A percentile compares a stretch with the other conserved stretches of the same genome.
Conservation (phyloP, 2,888 invertebrate species). For the Pseudoips prasinana region DNA sequence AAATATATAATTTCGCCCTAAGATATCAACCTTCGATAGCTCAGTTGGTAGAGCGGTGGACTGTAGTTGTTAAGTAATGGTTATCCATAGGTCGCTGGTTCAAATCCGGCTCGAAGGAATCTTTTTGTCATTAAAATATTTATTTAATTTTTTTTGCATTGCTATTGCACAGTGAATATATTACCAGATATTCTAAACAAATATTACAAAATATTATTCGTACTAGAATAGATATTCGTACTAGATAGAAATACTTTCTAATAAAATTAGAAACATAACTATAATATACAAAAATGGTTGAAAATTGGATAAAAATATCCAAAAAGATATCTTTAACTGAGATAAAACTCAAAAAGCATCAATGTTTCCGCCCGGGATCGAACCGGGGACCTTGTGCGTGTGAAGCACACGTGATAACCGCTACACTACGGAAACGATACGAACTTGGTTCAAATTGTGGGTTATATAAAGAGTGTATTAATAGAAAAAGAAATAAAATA, state of each 20-base stretch:
- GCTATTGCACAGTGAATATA: too few relatives aligned
- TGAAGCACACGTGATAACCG: slow-evolving; percentile 91
- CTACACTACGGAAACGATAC: slow-evolving; percentile 86
- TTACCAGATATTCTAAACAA: too few relatives aligned
- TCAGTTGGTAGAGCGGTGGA: slow-evolving; percentile 84
- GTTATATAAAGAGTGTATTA: too few relatives aligned
- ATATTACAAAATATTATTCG: too few relatives aligned
- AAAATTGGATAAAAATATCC: too few relatives aligned
- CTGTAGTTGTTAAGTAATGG: slow-evolving; percentile 63
- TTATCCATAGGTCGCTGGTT: slow-evolving; percentile 83
- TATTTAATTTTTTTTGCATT: slow-evolving; percentile 2
- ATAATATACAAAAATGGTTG: not conserved
- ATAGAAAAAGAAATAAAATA: too few relatives aligned
- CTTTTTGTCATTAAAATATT: slow-evolving; percentile 27
- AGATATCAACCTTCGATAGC: slow-evolving; percentile 71
- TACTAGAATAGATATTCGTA: too few relatives aligned
- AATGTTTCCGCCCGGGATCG: slow-evolving; percentile 86
- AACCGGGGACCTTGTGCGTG: slow-evolving; percentile 89
- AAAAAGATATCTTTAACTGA: slow-evolving; percentile 1
- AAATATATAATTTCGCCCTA: slow-evolving; percentile 31
- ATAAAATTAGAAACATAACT: too few relatives aligned
- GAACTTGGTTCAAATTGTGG: rapidly evolving
- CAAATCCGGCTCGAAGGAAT: slow-evolving; percentile 82
- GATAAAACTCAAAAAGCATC: slow-evolving; percentile 2
- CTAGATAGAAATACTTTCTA: too few relatives aligned